These are phyloP conservation scores for Brachionus plicatilis DNA, from an alignment of 1,140 invertebrate genomes.

Conservation along the genomic window DNA sequence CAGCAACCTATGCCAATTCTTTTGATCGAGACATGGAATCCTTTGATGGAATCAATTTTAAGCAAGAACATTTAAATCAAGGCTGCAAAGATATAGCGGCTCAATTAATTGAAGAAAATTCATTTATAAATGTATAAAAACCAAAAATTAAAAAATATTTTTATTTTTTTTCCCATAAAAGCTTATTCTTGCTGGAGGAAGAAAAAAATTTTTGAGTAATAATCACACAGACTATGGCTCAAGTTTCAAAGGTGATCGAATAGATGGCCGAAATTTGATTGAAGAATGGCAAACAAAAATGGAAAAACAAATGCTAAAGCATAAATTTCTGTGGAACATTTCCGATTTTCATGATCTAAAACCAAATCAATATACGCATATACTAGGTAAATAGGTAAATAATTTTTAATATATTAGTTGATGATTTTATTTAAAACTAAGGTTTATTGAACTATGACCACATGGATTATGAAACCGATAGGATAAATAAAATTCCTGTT, in stretches of 20 bases:
- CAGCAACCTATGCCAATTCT: constrained; percentile 70
- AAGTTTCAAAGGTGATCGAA: constrained; percentile 6
- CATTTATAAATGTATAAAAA: constrained; percentile 12
- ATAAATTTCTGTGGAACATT: constrained; percentile 12
- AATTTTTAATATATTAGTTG: too few species aligned
- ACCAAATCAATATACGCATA: background rate
- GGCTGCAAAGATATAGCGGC: constrained; percentile 53
- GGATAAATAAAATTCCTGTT: constrained; percentile 47
- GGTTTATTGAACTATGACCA: constrained; percentile 63
- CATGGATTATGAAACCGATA: constrained; percentile 67
- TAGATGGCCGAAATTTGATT: constrained; percentile 28
- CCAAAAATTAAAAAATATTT: too few species aligned
- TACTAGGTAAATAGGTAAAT: background rate
- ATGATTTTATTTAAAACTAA: background rate
- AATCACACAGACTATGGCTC: background rate
- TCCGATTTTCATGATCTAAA: background rate
- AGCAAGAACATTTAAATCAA: constrained; percentile 47
- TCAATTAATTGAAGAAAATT: constrained; percentile 47
- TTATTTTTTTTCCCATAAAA: background rate
- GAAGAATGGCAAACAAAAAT: constrained; percentile 32
- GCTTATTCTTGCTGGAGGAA: constrained; percentile 36
- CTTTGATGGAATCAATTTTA: constrained; percentile 44
- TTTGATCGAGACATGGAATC: constrained; percentile 47
- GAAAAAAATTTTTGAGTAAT: constrained; percentile 23
- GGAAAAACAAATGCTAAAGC: constrained; percentile 21